A percentile compares a stretch with the other conserved stretches of the same genome.
Conservation (phyloP, 2,113 vertebrate species). For the Mystacornis crossleyi region DNA sequence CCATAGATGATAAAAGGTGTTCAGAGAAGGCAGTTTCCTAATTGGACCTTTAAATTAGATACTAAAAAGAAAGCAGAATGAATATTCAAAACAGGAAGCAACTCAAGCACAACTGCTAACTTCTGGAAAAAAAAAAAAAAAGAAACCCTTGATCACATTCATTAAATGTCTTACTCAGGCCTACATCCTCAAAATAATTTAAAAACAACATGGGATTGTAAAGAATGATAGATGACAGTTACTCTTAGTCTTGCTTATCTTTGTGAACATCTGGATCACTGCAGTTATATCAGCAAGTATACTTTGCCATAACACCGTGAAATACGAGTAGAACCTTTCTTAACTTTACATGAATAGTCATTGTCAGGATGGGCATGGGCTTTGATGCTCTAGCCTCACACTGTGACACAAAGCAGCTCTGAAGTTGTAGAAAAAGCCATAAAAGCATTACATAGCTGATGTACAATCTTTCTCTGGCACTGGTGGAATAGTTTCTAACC, state of each 20-base stretch:
- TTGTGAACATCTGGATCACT: background rate
- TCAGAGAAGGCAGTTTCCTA: background rate
- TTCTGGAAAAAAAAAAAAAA: background rate
- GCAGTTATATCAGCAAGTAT: background rate
- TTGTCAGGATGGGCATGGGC: background rate
- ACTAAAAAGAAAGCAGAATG: background rate
- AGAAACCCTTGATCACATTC: background rate
- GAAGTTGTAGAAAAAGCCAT: background rate
- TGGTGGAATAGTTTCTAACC: background rate
- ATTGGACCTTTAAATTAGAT: background rate
- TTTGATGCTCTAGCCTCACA: background rate
- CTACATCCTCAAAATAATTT: background rate
- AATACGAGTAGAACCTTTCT: background rate
- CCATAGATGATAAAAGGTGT: background rate
- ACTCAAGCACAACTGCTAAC: fast-evolving
- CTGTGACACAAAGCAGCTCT: background rate
- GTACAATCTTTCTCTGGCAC: fast-evolving
- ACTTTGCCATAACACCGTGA: background rate
- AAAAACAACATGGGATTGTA: background rate
- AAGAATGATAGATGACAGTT: background rate
- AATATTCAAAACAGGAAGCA: background rate
- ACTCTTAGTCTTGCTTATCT: background rate
- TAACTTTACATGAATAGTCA: background rate
- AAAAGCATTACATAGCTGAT: background rate
- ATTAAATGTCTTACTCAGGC: background rate